Percentiles rank a stretch among this genome's conserved stretches.
Evolutionary conservation across 2,888 invertebrate genomes (phyloP).

Genomic region (Octonoba sinensis): DNA sequence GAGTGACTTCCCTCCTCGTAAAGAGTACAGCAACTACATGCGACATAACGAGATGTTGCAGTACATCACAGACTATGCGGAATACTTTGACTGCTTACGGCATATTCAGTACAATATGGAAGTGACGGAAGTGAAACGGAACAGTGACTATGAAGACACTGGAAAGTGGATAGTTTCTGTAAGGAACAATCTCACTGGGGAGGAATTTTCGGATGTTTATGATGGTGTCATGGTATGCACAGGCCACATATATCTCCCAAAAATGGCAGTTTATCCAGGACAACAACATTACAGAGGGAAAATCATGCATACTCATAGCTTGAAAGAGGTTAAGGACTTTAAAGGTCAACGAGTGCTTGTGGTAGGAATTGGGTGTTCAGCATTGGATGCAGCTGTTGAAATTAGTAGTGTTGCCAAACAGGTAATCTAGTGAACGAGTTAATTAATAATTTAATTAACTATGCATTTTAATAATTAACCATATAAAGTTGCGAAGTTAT

Average conservation of each 20-base stretch:
- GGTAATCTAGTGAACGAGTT: constrained; percentile 56
- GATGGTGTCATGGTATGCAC: constrained; percentile 73
- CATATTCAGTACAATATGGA: constrained; percentile 67
- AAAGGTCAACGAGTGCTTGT: constrained; percentile 71
- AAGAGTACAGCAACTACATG: constrained; percentile 72
- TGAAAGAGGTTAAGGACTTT: constrained; percentile 63
- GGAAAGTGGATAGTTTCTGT: constrained; percentile 64
- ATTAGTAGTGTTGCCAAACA: constrained; percentile 68
- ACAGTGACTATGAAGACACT: constrained; percentile 42
- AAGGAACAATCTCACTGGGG: constrained; percentile 4
- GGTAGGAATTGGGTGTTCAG: constrained; percentile 74
- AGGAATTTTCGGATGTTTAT: constrained; percentile 26
- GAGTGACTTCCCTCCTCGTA: constrained; percentile 72
- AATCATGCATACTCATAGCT: constrained; percentile 67
- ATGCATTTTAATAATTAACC: not conserved
- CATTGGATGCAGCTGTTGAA: constrained; percentile 71
- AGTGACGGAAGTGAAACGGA: constrained; percentile 58
- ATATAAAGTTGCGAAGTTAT: too few relatives aligned
- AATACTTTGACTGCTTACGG: constrained; percentile 59
- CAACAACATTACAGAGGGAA: constrained; percentile 69
- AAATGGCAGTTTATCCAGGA: constrained; percentile 71
- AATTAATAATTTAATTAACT: not conserved
- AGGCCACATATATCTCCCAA: constrained; percentile 72
- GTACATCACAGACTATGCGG: constrained; percentile 68
- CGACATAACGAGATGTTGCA: constrained; percentile 70